Conservation (phyloP, 2,797 vertebrate species). For the Lepilemur septentrionalis region DNA sequence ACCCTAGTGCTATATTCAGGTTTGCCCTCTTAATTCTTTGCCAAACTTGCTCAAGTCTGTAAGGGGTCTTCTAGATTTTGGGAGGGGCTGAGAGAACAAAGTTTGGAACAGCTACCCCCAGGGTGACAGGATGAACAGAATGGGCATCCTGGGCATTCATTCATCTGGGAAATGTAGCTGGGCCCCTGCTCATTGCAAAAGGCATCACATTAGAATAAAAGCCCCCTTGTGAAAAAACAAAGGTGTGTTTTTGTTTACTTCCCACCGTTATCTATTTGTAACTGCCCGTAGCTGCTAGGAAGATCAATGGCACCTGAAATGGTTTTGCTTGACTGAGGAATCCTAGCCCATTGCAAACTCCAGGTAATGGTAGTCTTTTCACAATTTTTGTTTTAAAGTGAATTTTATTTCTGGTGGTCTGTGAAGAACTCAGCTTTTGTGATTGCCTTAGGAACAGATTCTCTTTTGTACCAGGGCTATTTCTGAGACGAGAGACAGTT, state of each 20-base stretch:
- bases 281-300: background rate
- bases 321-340: background rate
- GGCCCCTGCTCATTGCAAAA: conserved; percentile 14
- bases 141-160: background rate
- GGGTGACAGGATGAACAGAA: background rate
- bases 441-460: background rate
- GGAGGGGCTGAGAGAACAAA: background rate
- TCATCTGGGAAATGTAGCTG: conserved; percentile 35
- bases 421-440: background rate
- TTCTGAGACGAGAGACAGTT: background rate
- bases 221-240: background rate
- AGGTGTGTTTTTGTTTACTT: background rate
- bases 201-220: conserved; percentile 27
- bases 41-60: conserved; percentile 56
- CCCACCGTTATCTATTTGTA: background rate
- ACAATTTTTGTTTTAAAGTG: background rate
- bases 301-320: background rate
- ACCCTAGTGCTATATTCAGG: conserved; percentile 42
- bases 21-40: conserved; percentile 61
- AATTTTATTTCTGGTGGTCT: background rate
- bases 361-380: background rate
- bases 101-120: background rate
- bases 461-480: background rate
- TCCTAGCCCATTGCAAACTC: background rate
- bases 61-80: conserved; percentile 47